These are phyloP conservation scores for Thymelicus lineola DNA, from an alignment of 2,888 invertebrate genomes.

Conservation along the genomic window DNA sequence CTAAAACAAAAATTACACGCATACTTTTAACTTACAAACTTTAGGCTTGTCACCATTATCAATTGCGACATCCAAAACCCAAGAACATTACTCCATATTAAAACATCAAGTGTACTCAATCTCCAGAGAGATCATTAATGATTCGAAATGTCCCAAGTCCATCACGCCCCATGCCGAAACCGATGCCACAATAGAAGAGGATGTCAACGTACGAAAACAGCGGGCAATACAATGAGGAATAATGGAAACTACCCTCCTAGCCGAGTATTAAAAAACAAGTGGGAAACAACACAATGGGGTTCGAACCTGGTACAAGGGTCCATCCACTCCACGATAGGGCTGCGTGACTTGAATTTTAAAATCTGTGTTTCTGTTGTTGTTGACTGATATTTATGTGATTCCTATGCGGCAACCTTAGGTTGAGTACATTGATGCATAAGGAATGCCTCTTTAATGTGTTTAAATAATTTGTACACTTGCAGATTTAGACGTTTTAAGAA, in stretches of 20 bases:
- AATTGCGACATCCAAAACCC: not conserved
- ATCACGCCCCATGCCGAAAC: conserved; percentile 39
- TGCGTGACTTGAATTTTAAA: conserved; percentile 73
- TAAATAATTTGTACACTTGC: too few species aligned
- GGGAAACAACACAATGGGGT: conserved; percentile 75
- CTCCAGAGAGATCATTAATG: conserved; percentile 66
- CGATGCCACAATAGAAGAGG: conserved; percentile 56
- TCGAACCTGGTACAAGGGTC: conserved; percentile 68
- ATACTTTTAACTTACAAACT: too few species aligned
- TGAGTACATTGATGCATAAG: too few species aligned
- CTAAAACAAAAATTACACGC: too few species aligned
- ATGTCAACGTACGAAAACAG: conserved; percentile 80
- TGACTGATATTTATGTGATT: too few species aligned
- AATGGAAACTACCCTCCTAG: conserved; percentile 78
- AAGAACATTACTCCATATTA: conserved; percentile 19
- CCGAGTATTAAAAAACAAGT: conserved; percentile 78
- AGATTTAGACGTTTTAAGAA: too few species aligned
- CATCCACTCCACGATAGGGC: conserved; percentile 67
- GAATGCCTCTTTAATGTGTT: too few species aligned
- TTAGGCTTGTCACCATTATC: not conserved
- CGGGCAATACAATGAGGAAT: conserved; percentile 71
- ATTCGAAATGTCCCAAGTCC: conserved; percentile 55
- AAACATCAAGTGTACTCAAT: conserved; percentile 59
- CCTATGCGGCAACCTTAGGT: too few species aligned
- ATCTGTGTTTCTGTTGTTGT: not conserved